Conservation (phyloP, 2,113 vertebrate species). For the Ammospiza nelsoni region DNA sequence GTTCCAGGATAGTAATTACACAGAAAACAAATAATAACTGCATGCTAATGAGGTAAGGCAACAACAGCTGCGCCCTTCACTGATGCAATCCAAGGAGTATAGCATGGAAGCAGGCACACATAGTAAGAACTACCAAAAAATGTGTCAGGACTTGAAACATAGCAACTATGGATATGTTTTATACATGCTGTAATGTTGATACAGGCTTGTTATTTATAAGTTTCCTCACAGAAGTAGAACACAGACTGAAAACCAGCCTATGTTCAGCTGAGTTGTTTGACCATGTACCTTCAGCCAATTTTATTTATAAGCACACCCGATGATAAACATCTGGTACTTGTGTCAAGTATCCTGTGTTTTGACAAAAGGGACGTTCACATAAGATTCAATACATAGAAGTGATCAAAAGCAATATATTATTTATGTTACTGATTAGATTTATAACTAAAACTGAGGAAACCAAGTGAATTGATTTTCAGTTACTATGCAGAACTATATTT, state of each 20-base stretch:
- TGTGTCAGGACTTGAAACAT: slow-evolving; percentile 16
- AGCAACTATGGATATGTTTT: slow-evolving; percentile 50
- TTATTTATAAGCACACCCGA: neutral
- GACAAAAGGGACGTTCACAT: neutral
- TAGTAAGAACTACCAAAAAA: neutral
- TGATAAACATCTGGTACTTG: neutral
- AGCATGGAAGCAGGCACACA: slow-evolving; percentile 5
- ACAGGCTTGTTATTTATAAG: neutral
- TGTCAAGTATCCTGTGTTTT: neutral
- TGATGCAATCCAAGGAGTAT: slow-evolving; percentile 14
- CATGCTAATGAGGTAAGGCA: slow-evolving; percentile 62
- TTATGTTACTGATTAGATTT: neutral
- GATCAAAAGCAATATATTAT: neutral
- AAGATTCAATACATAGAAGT: neutral
- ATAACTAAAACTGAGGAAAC: neutral
- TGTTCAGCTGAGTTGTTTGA: neutral
- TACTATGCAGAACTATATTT: neutral
- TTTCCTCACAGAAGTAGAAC: neutral
- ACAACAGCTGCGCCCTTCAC: slow-evolving; percentile 24
- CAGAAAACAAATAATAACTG: slow-evolving; percentile 62
- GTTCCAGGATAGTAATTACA: slow-evolving; percentile 62
- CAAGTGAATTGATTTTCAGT: neutral
- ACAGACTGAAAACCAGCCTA: neutral
- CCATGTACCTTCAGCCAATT: neutral
- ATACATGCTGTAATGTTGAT: neutral